Conservation (phyloP, 1,140 invertebrate species). For the Tribolium madens region DNA sequence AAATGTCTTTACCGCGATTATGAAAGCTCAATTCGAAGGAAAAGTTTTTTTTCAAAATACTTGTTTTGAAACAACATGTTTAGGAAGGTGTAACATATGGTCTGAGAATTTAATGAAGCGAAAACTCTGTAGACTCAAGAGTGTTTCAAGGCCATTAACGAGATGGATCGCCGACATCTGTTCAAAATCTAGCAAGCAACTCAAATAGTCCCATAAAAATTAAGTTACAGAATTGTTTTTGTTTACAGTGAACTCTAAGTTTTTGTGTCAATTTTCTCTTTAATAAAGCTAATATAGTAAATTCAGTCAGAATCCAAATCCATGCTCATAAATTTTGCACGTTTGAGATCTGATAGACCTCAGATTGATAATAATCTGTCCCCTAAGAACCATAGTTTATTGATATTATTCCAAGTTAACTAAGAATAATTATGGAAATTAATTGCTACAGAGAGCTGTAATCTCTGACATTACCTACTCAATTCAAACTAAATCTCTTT, state of each 20-base stretch:
- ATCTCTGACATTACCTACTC: conserved; percentile 3
- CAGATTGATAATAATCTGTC: background rate
- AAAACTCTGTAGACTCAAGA: conserved; percentile 1
- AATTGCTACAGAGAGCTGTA: conserved; percentile 1
- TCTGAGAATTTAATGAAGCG: conserved; percentile 20
- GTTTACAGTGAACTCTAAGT: background rate
- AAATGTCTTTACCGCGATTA: conserved; percentile 7
- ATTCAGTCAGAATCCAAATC: background rate
- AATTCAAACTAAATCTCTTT: conserved; percentile 30
- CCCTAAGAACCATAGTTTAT: background rate
- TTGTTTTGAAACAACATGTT: background rate
- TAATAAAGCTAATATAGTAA: background rate
- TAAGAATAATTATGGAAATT: conserved; percentile 18
- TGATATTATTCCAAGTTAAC: conserved; percentile 10
- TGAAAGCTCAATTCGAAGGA: background rate
- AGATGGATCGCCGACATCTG: conserved; percentile 27
- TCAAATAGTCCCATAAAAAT: background rate
- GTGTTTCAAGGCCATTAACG: conserved; percentile 9
- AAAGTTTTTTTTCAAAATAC: background rate
- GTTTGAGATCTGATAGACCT: background rate
- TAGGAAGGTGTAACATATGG: conserved; percentile 6
- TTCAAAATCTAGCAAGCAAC: background rate
- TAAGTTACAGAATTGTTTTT: conserved; percentile 1
- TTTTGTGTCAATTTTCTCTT: no score
- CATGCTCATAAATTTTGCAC: background rate